Base-by-base conservation (phyloP, 2,888 invertebrate species). In the Petrolisthes cinctipes region DNA sequence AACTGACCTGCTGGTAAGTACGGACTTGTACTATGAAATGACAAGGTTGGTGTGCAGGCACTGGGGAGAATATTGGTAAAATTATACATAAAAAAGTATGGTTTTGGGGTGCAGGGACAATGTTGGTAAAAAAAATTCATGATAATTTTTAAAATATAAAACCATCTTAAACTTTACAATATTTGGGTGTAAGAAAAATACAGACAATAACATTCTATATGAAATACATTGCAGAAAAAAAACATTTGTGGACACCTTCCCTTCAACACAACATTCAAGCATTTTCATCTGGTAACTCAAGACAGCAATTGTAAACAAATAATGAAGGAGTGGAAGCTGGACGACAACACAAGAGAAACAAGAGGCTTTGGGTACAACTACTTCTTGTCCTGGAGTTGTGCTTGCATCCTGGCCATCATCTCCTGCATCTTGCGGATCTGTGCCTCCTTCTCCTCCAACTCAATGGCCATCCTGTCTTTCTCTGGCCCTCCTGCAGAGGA, bases 351-450 rank as follows among this genome's bases (percentile, higher is more conserved):
- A 9, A 9, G 17, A 61, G 61, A 11, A 11, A 61, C 61, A 11
- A 61, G 61, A 61, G 37, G 37, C 37, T 37, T 37, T 37, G 37
- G 37, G 61, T 71, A n/a, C 17, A n/a, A 71, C 71, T 88, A 90
- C 85, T 90, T 90, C 82, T 90, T 90, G 80, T 90, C 90, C 75
- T 90, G 90, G 51, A 90, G 88, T 94, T 98, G 97, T 0, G 98
- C 97, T 93, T 99, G 97, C 98, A 99, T 98, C 92, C 97, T 97
- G 66, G 96, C 96, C 92, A 99, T 93, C 96, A 98, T 97, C 93
- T 98, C 98, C 92, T 98, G 97, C 98, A 99, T 98, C 91, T 97
- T 95, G 86, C 96, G 95, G 91, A 99, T 93, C 93, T 98, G 97
- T 0, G 97, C 97, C 92, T 98, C 97, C 93, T 98, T 98, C 92